phyloP scores from a whole-genome alignment of 1,140 invertebrate genomes.

The Nilaparvata lugens region DNA sequence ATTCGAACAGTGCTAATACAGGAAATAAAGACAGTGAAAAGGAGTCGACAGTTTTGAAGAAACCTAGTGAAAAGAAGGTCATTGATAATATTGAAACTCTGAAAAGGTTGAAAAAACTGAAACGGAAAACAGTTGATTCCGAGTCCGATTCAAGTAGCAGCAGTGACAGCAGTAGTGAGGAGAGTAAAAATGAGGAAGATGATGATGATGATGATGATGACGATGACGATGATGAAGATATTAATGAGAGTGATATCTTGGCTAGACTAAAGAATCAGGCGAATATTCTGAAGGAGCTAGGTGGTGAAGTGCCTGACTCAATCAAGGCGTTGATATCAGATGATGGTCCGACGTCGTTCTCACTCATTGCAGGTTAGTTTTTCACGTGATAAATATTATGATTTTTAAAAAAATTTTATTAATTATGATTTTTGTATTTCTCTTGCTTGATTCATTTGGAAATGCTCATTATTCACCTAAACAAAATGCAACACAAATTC shows the following conservation, averaged over 20 bases:
- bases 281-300: constrained; percentile 36
- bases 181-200: constrained; percentile 7
- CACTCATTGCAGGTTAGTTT: constrained; percentile 44
- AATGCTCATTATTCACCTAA: too few species aligned
- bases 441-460: too few species aligned
- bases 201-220: constrained; percentile 35
- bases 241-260: constrained; percentile 35
- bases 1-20: too few species aligned
- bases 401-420: too few species aligned
- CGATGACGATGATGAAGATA: constrained; percentile 31
- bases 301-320: constrained; percentile 33
- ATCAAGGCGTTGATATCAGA: constrained; percentile 26
- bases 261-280: constrained; percentile 35
- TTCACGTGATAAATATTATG: too few species aligned
- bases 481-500: too few species aligned
- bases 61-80: too few species aligned
- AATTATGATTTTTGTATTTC: too few species aligned
- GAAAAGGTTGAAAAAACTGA: constrained; percentile 8
- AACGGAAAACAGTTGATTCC: background rate
- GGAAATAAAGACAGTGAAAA: too few species aligned
- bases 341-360: constrained; percentile 33
- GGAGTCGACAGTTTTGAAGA: too few species aligned
- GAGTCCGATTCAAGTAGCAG: background rate
- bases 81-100: background rate
- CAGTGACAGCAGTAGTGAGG: background rate